These are phyloP conservation scores for Agapornis canus DNA, from an alignment of 2,797 vertebrate genomes.

Conservation along the genomic window DNA sequence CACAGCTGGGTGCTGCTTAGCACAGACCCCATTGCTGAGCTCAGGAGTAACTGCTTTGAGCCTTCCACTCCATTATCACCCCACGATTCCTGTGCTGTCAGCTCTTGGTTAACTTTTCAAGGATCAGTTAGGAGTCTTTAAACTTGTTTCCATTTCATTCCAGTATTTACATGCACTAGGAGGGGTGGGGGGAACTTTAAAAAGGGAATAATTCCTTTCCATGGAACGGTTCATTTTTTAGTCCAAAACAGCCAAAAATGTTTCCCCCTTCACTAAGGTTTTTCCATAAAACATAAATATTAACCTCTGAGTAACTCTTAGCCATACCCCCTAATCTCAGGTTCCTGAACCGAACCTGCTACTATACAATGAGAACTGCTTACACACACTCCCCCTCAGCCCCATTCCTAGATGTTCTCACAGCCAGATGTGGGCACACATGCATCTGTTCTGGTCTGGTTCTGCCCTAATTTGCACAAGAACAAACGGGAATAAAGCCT, in stretches of 20 bases:
- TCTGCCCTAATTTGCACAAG: neutral
- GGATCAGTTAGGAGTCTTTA: neutral
- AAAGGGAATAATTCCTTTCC: neutral
- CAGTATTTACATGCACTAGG: accelerated
- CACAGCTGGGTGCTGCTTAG: neutral
- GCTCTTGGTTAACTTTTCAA: neutral
- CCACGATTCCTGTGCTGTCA: neutral
- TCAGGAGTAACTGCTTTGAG: neutral
- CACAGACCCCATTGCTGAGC: neutral
- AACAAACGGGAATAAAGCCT: neutral
- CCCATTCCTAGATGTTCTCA: neutral
- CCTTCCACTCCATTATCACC: neutral
- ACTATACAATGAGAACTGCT: neutral
- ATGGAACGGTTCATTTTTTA: neutral
- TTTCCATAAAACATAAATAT: neutral
- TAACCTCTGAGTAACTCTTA: neutral
- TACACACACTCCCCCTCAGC: accelerated
- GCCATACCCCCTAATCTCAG: neutral
- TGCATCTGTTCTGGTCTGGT: neutral
- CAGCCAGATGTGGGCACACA: neutral
- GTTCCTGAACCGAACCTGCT: neutral
- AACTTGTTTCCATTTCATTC: neutral
- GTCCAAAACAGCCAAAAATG: neutral
- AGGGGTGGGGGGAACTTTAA: neutral
- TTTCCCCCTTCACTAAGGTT: neutral